phyloP scores from a whole-genome alignment of 2,888 invertebrate genomes.

The Spilosoma lubricipeda region DNA sequence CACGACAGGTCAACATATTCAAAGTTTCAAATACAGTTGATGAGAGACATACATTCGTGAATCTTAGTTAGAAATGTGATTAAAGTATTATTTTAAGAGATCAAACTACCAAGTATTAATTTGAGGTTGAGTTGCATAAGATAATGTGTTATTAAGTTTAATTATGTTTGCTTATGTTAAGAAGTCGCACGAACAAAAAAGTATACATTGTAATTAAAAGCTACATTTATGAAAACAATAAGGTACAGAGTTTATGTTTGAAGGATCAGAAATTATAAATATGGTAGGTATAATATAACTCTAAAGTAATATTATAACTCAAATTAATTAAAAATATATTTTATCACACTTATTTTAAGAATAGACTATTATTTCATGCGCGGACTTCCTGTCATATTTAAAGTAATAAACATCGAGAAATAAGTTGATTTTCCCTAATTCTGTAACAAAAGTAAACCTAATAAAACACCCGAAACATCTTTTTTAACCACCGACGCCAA shows the following conservation, averaged over 20 bases:
- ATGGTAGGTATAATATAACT: neutral
- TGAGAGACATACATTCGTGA: too few relatives aligned
- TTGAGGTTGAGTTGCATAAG: constrained; percentile 47
- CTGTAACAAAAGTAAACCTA: too few relatives aligned
- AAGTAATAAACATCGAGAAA: too few relatives aligned
- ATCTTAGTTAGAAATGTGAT: too few relatives aligned
- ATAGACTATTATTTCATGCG: too few relatives aligned
- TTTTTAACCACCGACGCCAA: too few relatives aligned
- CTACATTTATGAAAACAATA: neutral
- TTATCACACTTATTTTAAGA: too few relatives aligned
- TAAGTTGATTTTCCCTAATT: too few relatives aligned
- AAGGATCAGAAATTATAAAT: neutral
- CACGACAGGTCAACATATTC: too few relatives aligned
- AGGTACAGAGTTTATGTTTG: neutral
- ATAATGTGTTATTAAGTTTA: constrained; percentile 7
- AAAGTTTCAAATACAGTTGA: too few relatives aligned
- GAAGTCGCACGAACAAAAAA: neutral
- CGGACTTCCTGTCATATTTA: too few relatives aligned
- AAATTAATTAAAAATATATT: neutral
- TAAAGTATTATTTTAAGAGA: constrained; percentile 15
- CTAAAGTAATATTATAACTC: neutral
- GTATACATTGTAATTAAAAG: neutral
- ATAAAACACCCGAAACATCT: too few relatives aligned
- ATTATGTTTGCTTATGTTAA: constrained; percentile 1
- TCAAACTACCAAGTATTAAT: constrained; percentile 44